These are phyloP conservation scores for Acrobeloides nanus DNA, from an alignment of 2,888 invertebrate genomes.

Conservation along the genomic window DNA sequence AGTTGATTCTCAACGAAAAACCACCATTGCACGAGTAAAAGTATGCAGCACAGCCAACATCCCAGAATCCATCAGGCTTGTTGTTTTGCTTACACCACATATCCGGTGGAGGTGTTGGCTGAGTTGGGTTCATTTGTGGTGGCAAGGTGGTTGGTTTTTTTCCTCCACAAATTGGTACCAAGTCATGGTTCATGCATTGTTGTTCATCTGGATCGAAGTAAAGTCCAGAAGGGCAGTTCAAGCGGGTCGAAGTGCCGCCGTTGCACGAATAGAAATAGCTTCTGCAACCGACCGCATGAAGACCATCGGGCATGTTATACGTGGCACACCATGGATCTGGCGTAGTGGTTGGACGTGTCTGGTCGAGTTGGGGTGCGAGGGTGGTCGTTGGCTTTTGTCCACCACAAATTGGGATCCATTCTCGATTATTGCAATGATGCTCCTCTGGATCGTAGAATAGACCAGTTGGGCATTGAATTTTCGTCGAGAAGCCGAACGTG, in stretches of 20 bases:
- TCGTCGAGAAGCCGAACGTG: conserved; percentile 8
- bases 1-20: neutral
- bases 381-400: conserved; percentile 14
- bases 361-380: too few species aligned
- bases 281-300: neutral
- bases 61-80: neutral
- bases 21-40: too few species aligned
- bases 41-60: too few species aligned
- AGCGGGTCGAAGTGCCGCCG: neutral
- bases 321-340: too few species aligned
- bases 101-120: neutral
- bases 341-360: too few species aligned
- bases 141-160: conserved; percentile 1
- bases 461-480: conserved; percentile 30
- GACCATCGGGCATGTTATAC: conserved; percentile 1
- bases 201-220: conserved; percentile 7
- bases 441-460: conserved; percentile 25
- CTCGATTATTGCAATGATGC: conserved; percentile 24
- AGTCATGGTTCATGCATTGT: neutral
- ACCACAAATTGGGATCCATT: conserved; percentile 16
- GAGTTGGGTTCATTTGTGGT: neutral
- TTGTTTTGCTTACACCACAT: neutral
- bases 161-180: too few species aligned
- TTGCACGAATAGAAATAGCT: neutral
- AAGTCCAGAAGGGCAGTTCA: conserved; percentile 12